These are phyloP conservation scores for Coturnix japonica DNA, from an alignment of 2,113 vertebrate species.

Conservation along the genomic window DNA sequence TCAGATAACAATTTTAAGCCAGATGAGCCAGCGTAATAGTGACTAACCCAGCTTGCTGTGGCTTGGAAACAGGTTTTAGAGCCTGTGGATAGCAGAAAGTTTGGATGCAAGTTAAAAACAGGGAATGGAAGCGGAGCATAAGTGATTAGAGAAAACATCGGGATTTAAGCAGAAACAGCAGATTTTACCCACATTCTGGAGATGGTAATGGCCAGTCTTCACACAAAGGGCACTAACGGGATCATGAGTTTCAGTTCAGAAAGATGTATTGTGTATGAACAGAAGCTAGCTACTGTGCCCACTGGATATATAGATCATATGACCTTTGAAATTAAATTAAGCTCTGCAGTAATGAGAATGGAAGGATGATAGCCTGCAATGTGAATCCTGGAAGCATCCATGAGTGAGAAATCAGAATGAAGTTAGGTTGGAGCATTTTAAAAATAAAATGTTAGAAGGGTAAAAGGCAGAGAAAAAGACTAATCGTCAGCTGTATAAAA, in stretches of 20 bases:
- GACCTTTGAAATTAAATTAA: constrained; percentile 62
- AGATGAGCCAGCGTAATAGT: neutral
- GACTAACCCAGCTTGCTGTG: neutral
- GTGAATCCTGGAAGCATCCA: constrained; percentile 31
- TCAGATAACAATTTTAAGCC: neutral
- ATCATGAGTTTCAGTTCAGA: neutral
- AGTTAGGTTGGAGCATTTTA: constrained; percentile 11
- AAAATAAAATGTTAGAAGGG: constrained; percentile 35
- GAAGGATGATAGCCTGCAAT: neutral
- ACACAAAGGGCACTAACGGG: neutral
- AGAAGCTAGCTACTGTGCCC: neutral
- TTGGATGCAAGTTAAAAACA: neutral
- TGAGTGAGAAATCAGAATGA: constrained; percentile 31
- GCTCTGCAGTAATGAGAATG: constrained; percentile 44
- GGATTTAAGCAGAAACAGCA: neutral
- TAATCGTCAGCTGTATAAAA: constrained; percentile 10
- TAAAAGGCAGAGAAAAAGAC: constrained; percentile 16
- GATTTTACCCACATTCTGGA: neutral
- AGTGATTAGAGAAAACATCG: neutral
- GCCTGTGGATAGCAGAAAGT: neutral
- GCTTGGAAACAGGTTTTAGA: neutral
- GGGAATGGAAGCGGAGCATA: neutral
- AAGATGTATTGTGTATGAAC: neutral
- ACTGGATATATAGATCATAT: neutral
- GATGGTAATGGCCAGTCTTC: neutral